Base-by-base conservation (phyloP, 2,797 vertebrate species). In the Thamnophis elegans region DNA sequence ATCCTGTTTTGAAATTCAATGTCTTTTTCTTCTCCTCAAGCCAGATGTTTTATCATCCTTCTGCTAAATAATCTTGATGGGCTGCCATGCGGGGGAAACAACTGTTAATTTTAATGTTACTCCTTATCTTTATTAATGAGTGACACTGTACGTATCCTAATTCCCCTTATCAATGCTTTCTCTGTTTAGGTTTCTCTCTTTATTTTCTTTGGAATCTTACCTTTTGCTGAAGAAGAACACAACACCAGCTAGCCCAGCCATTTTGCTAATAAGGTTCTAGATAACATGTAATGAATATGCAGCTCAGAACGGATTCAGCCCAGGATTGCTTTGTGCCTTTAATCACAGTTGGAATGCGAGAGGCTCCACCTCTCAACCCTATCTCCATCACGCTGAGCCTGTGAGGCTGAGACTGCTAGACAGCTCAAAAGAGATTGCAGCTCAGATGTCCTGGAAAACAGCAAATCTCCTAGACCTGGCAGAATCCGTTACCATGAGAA, bases 401-500 rank as follows among this genome's bases (percentile, higher is more conserved):
- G 98, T 95, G 96, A 98, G 98, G 98, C 98, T 97, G 98, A 98
- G 98, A 98, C 98, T 99, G 98, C 98, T 98, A 98, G 98, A 98
- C 98, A 98, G 98, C 98, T 98, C 98, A 97, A 98, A 98, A 98
- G 98, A 98, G 97, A 98, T 98, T 98, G 97, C 97, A 97, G 98
- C 98, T 98, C 98, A 98, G 98, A 98, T 98, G 98, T 99, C 98
- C 98, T 98, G 98, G 98, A 98, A 98, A 99, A 98, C 98, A 99
- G 98, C 98, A 98, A 99, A 99, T 99, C 98, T 98, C 98, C 98
- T 98, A 98, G 98, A 98, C 98, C 98, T 98, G 98, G 98, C 98
- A 99, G 98, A 99, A 98, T 98, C 98, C 98, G 99, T 99, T 99
- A 99, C 99, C 98, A 99, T 99, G 99, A 99, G 99, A 99, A 99